Conservation (phyloP, 2,888 invertebrate genomes). For the Anthrax anthrax region DNA sequence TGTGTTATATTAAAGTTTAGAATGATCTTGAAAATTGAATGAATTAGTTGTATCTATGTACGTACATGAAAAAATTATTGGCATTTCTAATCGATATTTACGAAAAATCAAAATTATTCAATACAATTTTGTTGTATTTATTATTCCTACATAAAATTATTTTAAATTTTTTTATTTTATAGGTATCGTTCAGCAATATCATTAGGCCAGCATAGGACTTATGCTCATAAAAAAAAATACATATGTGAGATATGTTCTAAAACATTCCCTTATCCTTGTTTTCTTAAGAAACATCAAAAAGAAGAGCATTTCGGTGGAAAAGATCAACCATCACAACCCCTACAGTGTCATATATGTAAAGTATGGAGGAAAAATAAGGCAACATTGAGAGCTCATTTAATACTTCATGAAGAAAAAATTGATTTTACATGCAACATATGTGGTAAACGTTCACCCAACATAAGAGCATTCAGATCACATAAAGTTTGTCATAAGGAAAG, state of each 20-base stretch:
- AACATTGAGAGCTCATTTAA: constrained; percentile 14
- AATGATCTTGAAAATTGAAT: too few relatives aligned
- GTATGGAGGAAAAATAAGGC: constrained; percentile 15
- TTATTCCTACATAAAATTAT: too few relatives aligned
- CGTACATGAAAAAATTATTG: too few relatives aligned
- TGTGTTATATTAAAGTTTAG: too few relatives aligned
- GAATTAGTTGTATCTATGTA: too few relatives aligned
- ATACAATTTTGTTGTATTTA: too few relatives aligned
- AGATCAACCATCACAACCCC: constrained; percentile 11
- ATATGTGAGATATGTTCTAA: constrained; percentile 15
- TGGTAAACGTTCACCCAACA: constrained; percentile 14
- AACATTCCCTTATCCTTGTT: constrained; percentile 12
- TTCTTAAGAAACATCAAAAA: constrained; percentile 14
- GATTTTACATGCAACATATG: constrained; percentile 14
- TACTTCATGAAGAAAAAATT: constrained; percentile 12
- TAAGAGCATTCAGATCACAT: constrained; percentile 15
- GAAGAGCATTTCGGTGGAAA: constrained; percentile 13
- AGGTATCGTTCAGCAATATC: constrained; percentile 13
- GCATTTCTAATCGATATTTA: too few relatives aligned
- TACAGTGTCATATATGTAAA: constrained; percentile 14
- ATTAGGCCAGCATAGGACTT: constrained; percentile 10
- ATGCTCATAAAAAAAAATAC: constrained; percentile 8
- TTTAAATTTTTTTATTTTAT: neutral
- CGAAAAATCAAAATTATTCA: too few relatives aligned
- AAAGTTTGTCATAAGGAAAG: constrained; percentile 15